Evolutionary conservation across 2,888 invertebrate genomes (phyloP).

Genomic region (Sphinx pinastri): DNA sequence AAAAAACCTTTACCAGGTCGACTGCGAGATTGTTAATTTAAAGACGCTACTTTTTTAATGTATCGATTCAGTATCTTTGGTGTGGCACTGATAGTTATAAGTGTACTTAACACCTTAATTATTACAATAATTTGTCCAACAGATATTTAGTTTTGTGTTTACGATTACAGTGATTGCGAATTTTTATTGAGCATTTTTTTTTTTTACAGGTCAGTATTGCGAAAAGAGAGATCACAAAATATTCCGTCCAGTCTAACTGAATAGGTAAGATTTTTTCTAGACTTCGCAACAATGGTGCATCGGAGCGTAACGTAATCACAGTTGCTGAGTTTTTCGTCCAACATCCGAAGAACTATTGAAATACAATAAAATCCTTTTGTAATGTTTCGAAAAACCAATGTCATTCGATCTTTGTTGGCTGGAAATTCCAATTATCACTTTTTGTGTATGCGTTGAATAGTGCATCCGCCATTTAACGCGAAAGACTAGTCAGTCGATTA

Average conservation of each 20-base stretch:
- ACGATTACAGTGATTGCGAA: too few species aligned
- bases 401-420: constrained; percentile 27
- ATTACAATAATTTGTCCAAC: too few species aligned
- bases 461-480: neutral
- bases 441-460: constrained; percentile 4
- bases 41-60: too few species aligned
- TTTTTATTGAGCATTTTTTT: constrained; percentile 26
- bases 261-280: constrained; percentile 44
- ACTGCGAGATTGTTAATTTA: too few species aligned
- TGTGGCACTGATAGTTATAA: too few species aligned
- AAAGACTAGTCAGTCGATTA: neutral
- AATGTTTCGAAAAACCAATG: constrained; percentile 42
- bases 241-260: constrained; percentile 28
- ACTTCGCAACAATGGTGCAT: constrained; percentile 37
- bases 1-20: too few species aligned
- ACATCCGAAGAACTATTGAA: constrained; percentile 38
- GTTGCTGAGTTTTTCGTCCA: constrained; percentile 40
- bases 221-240: constrained; percentile 36
- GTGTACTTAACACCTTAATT: too few species aligned
- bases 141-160: too few species aligned
- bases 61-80: too few species aligned
- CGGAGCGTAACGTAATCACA: constrained; percentile 39
- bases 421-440: constrained; percentile 17
- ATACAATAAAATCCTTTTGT: constrained; percentile 40
- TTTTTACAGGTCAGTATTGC: constrained; percentile 52